Conservation (phyloP, 2,888 invertebrate species). For the Chaitophorus viminalis region DNA sequence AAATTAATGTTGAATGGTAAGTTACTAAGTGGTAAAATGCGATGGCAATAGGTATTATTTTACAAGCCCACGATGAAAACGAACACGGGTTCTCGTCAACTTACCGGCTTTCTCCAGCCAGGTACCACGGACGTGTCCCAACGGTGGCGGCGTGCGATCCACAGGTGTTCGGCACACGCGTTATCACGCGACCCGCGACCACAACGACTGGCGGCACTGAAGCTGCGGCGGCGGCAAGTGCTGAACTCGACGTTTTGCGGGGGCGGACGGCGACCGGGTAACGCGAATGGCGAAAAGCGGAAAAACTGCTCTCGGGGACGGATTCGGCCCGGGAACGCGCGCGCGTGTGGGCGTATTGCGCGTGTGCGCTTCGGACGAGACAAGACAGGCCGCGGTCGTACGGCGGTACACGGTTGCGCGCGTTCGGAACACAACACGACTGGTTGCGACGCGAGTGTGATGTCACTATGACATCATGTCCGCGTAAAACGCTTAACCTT, state of each 20-base stretch:
- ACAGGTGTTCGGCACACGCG: constrained; percentile 8
- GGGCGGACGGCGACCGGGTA: not conserved
- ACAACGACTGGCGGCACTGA: not conserved
- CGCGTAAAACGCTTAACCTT: constrained; percentile 53
- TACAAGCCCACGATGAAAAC: too few relatives aligned
- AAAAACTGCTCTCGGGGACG: not conserved
- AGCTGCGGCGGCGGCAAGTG: not conserved
- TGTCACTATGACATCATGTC: constrained; percentile 62
- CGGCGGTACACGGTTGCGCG: constrained; percentile 37
- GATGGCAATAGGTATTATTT: too few relatives aligned
- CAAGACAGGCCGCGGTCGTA: constrained; percentile 15
- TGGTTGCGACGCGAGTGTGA: constrained; percentile 59
- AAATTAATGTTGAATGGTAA: too few relatives aligned
- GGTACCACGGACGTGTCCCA: not conserved
- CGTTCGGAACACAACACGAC: constrained; percentile 55
- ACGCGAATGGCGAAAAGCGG: not conserved
- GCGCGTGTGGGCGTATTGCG: not conserved
- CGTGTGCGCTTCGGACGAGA: constrained; percentile 20
- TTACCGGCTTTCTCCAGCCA: too few relatives aligned
- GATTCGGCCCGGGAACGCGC: not conserved
- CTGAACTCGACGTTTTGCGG: too few relatives aligned
- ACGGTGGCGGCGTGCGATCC: too few relatives aligned
- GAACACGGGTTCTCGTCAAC: too few relatives aligned
- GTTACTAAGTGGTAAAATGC: too few relatives aligned
- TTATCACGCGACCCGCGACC: not conserved